Evolutionary conservation across 2,888 invertebrate genomes (phyloP).

Genomic region (Linnaemya tessellans): DNA sequence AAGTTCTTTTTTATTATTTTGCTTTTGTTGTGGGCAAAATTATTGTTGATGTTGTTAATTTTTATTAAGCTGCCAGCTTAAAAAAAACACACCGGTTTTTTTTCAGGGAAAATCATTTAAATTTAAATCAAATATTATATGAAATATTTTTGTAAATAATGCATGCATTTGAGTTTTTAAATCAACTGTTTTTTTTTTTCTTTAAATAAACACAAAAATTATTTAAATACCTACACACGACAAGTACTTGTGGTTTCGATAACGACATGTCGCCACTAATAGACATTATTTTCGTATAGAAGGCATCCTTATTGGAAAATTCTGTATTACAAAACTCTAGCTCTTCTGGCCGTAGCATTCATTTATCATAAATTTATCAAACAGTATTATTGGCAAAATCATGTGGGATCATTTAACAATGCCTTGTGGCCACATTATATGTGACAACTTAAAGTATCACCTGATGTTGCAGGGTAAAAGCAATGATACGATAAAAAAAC

Average conservation of each 20-base stretch:
- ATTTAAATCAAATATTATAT: slow-evolving; percentile 24
- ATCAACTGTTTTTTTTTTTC: neutral
- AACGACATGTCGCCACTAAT: too few relatives aligned
- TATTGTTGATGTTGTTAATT: slow-evolving; percentile 24
- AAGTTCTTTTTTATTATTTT: neutral
- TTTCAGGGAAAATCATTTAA: slow-evolving; percentile 28
- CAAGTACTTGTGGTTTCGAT: too few relatives aligned
- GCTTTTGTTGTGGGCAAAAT: slow-evolving; percentile 14
- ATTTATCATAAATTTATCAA: neutral
- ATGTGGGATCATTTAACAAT: neutral
- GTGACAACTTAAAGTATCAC: neutral
- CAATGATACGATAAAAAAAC: neutral
- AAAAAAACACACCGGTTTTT: neutral
- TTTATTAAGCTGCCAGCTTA: slow-evolving; percentile 7
- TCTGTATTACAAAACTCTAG: neutral
- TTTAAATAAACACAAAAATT: too few relatives aligned
- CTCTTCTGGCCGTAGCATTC: neutral
- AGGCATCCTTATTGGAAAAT: too few relatives aligned
- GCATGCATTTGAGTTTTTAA: neutral
- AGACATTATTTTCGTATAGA: too few relatives aligned
- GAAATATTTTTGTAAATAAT: neutral
- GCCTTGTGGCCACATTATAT: neutral
- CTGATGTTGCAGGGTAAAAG: neutral
- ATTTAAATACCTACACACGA: too few relatives aligned
- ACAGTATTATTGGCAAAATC: neutral